Evolutionary conservation across 1,140 invertebrate genomes (phyloP).

Genomic region (Cherax quadricarinatus): DNA sequence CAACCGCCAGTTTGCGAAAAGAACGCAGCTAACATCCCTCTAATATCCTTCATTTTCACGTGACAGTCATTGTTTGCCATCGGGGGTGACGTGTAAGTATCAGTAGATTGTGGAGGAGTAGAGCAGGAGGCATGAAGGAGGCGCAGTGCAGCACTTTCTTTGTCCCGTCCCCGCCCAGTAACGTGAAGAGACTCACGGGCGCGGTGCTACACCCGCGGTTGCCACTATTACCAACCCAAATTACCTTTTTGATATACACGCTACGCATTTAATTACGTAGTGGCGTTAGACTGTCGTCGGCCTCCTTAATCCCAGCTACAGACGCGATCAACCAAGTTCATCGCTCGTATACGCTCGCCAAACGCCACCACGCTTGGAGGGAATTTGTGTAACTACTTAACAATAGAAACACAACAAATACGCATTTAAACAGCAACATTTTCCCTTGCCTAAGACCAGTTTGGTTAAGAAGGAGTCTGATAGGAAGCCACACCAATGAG

Average conservation of each 20-base stretch:
- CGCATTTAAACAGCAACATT: neutral
- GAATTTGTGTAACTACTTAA: neutral
- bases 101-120: neutral
- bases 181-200: slow-evolving; percentile 43
- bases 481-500: no score
- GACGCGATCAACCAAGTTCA: neutral
- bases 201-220: slow-evolving; percentile 18
- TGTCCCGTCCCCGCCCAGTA: slow-evolving; percentile 32
- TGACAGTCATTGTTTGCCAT: slow-evolving; percentile 26
- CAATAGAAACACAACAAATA: neutral
- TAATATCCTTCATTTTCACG: neutral
- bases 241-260: slow-evolving; percentile 5
- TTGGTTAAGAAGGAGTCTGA: no score
- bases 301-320: neutral
- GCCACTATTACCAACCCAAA: slow-evolving; percentile 50
- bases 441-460: no score
- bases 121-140: neutral
- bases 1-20: slow-evolving; percentile 43
- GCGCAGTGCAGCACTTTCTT: slow-evolving; percentile 5
- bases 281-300: neutral
- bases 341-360: neutral
- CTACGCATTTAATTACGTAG: neutral
- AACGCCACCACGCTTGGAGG: neutral
- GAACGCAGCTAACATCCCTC: slow-evolving; percentile 1
- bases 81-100: neutral